Conservation (phyloP, 2,797 vertebrate species). For the Tympanoctomys barrerae region DNA sequence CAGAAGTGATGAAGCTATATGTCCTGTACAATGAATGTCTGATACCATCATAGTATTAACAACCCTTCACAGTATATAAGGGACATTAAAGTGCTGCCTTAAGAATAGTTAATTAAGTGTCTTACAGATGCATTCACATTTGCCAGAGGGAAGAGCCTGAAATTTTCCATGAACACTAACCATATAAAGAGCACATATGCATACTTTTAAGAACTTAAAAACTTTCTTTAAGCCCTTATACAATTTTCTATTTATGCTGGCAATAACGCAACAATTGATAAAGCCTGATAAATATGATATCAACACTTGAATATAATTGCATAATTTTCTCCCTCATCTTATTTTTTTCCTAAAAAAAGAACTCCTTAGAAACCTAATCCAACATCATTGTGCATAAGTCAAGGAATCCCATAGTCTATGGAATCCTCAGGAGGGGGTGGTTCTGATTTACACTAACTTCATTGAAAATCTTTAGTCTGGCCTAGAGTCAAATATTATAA, state of each 20-base stretch:
- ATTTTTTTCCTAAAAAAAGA: background rate
- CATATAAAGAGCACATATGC: background rate
- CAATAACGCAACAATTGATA: background rate
- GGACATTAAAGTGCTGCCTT: background rate
- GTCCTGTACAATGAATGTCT: background rate
- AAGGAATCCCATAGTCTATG: background rate
- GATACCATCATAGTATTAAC: background rate
- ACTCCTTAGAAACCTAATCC: background rate
- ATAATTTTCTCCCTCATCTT: background rate
- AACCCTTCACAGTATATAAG: background rate
- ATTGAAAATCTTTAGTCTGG: background rate
- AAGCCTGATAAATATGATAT: background rate
- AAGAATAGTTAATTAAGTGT: background rate
- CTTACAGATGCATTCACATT: background rate
- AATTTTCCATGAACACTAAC: constrained; percentile 43
- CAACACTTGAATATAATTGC: background rate
- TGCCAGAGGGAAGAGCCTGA: background rate
- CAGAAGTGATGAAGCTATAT: constrained; percentile 11
- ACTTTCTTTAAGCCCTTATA: background rate
- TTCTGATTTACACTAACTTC: constrained; percentile 33
- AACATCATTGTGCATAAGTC: background rate
- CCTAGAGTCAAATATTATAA: background rate
- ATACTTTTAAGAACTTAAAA: constrained; percentile 12
- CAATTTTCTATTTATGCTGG: background rate
- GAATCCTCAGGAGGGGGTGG: background rate